These are phyloP conservation scores for Sesia apiformis DNA, from an alignment of 2,888 invertebrate genomes.

Conservation along the genomic window DNA sequence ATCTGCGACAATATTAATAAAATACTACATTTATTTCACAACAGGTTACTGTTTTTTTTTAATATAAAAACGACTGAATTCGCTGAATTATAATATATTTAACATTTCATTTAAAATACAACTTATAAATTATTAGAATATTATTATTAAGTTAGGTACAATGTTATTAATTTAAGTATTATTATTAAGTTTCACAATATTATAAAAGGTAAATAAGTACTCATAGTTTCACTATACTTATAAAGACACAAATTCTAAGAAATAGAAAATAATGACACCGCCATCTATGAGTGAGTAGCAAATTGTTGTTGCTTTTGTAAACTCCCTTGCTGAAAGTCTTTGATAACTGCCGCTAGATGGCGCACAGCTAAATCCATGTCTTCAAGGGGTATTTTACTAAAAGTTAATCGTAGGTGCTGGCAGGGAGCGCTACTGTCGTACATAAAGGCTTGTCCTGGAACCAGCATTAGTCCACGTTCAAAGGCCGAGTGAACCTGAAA, in stretches of 20 bases:
- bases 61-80: no score
- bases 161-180: no score
- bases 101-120: no score
- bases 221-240: not conserved
- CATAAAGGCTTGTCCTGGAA: slow-evolving; percentile 85
- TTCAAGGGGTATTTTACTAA: slow-evolving; percentile 77
- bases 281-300: slow-evolving; percentile 33
- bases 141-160: no score
- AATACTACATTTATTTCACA: no score
- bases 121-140: no score
- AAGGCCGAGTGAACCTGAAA: slow-evolving; percentile 73
- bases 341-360: slow-evolving; percentile 75
- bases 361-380: slow-evolving; percentile 78
- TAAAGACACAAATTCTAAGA: not conserved
- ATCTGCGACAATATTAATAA: no score
- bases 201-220: no score
- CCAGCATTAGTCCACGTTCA: slow-evolving; percentile 78
- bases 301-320: slow-evolving; percentile 25
- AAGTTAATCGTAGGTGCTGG: slow-evolving; percentile 81
- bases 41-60: no score
- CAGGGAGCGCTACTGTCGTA: slow-evolving; percentile 76
- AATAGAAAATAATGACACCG: slow-evolving; percentile 1
- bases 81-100: no score
- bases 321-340: slow-evolving; percentile 63
- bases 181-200: no score